Evolutionary conservation across 1,140 invertebrate species (phyloP).

Genomic region (Muscidifurax raptorellus): DNA sequence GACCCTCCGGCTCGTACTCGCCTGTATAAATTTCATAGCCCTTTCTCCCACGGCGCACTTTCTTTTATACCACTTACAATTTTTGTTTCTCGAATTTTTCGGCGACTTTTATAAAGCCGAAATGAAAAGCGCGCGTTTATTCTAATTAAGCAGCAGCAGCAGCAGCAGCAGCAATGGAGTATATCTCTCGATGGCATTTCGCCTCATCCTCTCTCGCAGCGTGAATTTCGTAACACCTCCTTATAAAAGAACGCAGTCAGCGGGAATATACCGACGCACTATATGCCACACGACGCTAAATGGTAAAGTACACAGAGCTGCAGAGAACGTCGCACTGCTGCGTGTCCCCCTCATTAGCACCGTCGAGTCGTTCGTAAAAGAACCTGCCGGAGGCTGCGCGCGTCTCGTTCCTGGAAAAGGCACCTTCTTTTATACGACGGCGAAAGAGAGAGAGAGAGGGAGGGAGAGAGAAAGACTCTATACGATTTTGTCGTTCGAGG

Average conservation of each 20-base stretch:
- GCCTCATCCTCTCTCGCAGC: constrained; percentile 37
- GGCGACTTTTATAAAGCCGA: no score
- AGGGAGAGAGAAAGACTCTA: no score
- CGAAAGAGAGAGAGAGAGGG: background rate
- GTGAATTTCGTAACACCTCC: constrained; percentile 64
- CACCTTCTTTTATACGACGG: background rate
- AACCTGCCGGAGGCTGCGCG: constrained; percentile 55
- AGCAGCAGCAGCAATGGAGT: no score
- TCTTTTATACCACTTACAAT: background rate
- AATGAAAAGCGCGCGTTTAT: background rate
- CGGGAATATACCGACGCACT: constrained; percentile 24
- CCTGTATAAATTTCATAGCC: constrained; percentile 7
- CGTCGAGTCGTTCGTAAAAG: constrained; percentile 59
- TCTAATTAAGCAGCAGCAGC: no score
- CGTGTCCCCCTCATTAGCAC: constrained; percentile 73
- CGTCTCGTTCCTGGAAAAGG: constrained; percentile 38
- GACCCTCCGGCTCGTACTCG: no score
- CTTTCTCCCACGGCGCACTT: background rate
- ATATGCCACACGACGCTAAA: constrained; percentile 62
- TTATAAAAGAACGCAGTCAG: constrained; percentile 49
- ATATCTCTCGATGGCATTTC: background rate
- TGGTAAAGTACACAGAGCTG: constrained; percentile 69
- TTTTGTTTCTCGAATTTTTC: no score
- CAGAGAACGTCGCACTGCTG: constrained; percentile 48
- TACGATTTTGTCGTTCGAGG: background rate